Conservation (phyloP, 2,113 vertebrate genomes). For the Sceloporus undulatus region DNA sequence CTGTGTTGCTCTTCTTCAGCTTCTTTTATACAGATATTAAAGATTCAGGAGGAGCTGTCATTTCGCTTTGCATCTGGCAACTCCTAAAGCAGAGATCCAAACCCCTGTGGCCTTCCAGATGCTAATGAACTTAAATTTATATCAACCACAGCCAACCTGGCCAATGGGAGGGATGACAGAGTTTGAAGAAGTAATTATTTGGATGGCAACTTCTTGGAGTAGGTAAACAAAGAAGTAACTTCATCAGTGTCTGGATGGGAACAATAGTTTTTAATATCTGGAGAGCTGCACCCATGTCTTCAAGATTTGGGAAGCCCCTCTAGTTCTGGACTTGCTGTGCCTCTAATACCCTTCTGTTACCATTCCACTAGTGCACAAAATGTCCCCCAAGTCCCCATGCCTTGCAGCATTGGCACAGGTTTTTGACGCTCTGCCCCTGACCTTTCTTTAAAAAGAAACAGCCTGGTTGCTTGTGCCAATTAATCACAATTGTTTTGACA, state of each 20-base stretch:
- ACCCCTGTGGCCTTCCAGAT: neutral
- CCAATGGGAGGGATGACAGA: neutral
- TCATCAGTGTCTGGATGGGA: neutral
- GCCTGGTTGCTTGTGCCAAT: slow-evolving; percentile 60
- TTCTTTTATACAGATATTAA: neutral
- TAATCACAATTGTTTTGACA: slow-evolving; percentile 73
- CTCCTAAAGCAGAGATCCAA: neutral
- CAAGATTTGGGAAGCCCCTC: neutral
- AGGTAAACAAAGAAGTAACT: neutral
- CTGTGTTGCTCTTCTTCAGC: neutral
- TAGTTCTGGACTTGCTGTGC: neutral
- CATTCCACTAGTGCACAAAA: slow-evolving; percentile 26
- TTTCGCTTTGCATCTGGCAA: neutral
- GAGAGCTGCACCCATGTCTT: neutral
- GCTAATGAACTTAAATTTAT: neutral
- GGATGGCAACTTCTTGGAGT: too few species aligned
- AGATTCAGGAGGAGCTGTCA: neutral
- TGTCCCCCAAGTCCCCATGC: neutral
- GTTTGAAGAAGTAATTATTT: too few species aligned
- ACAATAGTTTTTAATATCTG: neutral
- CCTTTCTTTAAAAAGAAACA: slow-evolving; percentile 76
- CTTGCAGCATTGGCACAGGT: slow-evolving; percentile 49
- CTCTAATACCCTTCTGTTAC: neutral
- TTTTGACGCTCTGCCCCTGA: slow-evolving; percentile 61
- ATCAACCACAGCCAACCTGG: neutral